phyloP scores from a whole-genome alignment of 2,888 invertebrate species.

The Harmothoe impar region DNA sequence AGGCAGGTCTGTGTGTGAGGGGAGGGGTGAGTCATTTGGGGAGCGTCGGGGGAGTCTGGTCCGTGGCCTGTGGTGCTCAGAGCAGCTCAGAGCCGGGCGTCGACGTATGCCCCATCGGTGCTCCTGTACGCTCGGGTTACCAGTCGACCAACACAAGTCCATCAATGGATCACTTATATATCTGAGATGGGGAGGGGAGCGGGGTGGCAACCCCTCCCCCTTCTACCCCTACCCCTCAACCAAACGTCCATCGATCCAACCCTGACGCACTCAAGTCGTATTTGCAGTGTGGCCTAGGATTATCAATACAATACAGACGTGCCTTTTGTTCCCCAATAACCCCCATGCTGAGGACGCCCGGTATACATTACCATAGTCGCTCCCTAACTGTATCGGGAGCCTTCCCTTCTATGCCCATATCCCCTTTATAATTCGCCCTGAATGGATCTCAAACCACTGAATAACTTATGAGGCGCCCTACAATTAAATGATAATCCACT shows the following conservation, averaged over 20 bases:
- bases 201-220: background rate
- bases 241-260: background rate
- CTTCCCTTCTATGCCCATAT: background rate
- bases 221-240: background rate
- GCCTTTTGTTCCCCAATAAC: conserved; percentile 14
- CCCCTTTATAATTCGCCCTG: background rate
- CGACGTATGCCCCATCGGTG: conserved; percentile 15
- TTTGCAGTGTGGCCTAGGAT: conserved; percentile 1
- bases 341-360: background rate
- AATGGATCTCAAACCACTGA: conserved; percentile 30
- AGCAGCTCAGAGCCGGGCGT: background rate
- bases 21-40: conserved; percentile 49
- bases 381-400: background rate
- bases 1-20: background rate
- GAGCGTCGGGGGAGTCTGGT: background rate
- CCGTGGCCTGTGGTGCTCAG: background rate
- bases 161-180: conserved; percentile 42
- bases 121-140: conserved; percentile 1
- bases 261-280: background rate
- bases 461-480: conserved; percentile 26
- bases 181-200: background rate
- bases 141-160: conserved; percentile 7
- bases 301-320: background rate
- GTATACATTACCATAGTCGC: background rate
- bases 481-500: conserved; percentile 46